Evolutionary conservation across 2,888 invertebrate species (phyloP).

Genomic region (Drymonia ruficornis): DNA sequence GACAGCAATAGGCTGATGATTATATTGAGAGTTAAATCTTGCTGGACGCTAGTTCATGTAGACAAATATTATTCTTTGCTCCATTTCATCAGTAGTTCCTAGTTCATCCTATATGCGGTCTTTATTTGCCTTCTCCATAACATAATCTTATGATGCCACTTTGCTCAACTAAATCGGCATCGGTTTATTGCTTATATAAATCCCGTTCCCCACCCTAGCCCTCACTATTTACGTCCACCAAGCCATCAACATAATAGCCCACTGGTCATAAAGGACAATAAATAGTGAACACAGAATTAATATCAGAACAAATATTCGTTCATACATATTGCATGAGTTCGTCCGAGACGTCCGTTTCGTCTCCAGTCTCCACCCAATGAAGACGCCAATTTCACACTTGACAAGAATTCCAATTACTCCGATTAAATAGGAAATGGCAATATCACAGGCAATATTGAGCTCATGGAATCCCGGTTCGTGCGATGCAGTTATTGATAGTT

Average conservation of each 20-base stretch:
- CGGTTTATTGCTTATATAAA: not conserved
- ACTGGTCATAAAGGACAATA: slow-evolving; percentile 35
- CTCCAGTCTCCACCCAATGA: slow-evolving; percentile 40
- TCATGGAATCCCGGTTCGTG: not conserved
- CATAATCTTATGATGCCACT: not conserved
- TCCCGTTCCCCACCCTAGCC: not conserved
- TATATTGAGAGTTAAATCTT: too few relatives aligned
- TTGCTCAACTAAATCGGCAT: not conserved
- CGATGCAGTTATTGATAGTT: slow-evolving; percentile 4
- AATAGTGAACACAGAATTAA: slow-evolving; percentile 36
- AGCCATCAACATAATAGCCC: slow-evolving; percentile 26
- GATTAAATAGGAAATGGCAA: slow-evolving; percentile 56
- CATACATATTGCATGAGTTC: slow-evolving; percentile 58
- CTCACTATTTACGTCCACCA: slow-evolving; percentile 14
- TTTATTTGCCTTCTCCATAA: too few relatives aligned
- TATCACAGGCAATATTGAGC: slow-evolving; percentile 20
- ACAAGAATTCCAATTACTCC: slow-evolving; percentile 65
- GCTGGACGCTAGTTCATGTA: too few relatives aligned
- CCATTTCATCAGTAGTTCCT: too few relatives aligned
- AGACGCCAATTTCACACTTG: slow-evolving; percentile 66
- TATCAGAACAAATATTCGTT: slow-evolving; percentile 35
- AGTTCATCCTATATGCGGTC: too few relatives aligned
- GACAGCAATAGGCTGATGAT: too few relatives aligned
- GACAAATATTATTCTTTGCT: too few relatives aligned
- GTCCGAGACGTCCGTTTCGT: slow-evolving; percentile 43